These are phyloP conservation scores for Cheilosia vulpina DNA, from an alignment of 2,888 invertebrate genomes.

Conservation along the genomic window DNA sequence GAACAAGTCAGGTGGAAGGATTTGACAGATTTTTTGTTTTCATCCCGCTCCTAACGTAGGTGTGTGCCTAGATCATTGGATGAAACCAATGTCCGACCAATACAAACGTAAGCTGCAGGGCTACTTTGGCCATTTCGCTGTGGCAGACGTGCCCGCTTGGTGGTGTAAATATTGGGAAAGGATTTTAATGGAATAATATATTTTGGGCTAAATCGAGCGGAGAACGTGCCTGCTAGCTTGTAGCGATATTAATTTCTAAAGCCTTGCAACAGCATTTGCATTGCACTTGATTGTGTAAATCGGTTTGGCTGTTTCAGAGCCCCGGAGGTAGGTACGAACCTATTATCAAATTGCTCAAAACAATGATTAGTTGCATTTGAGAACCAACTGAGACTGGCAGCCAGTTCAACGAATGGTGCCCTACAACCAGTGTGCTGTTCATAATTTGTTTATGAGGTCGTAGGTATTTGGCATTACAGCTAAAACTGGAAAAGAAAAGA, in stretches of 20 bases:
- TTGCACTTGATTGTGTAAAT: no score
- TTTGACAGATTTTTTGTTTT: constrained; percentile 35
- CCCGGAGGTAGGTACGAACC: no score
- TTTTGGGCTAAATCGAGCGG: constrained; percentile 8
- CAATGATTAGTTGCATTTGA: no score
- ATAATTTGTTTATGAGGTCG: no score
- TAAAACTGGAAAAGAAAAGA: no score
- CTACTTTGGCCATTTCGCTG: not conserved
- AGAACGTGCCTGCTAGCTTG: constrained; percentile 9
- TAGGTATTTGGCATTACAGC: no score
- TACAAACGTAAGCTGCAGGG: constrained; percentile 8
- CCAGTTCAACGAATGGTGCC: no score
- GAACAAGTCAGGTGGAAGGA: constrained; percentile 47
- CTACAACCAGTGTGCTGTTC: no score
- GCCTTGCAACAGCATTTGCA: not conserved
- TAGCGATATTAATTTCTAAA: not conserved
- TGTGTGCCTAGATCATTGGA: not conserved
- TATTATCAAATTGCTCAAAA: no score
- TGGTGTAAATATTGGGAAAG: constrained; percentile 26
- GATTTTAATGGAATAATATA: constrained; percentile 10
- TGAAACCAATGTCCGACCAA: constrained; percentile 40
- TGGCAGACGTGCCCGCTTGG: constrained; percentile 7
- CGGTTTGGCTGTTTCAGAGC: no score
- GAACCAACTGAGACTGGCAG: no score
- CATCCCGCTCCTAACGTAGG: not conserved